Base-by-base conservation (phyloP, 2,888 invertebrate genomes). In the Cryptocephalus primarius region DNA sequence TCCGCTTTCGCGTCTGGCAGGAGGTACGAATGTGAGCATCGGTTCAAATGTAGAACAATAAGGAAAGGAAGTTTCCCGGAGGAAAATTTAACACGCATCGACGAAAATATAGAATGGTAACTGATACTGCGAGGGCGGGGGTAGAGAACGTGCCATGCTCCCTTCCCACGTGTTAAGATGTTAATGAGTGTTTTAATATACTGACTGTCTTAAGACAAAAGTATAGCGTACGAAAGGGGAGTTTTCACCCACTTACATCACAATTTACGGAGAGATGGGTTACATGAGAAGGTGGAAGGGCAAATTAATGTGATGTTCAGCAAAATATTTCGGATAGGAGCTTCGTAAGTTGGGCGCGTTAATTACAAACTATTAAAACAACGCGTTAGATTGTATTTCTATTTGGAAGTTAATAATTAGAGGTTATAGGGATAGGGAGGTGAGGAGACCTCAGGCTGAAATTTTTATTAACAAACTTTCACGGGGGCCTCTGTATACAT, bases 131-230 rank as follows among this genome's bases (percentile, higher is more conserved):
- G 36, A 22, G 6, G 22, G 6, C 6, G 22, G 22, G 22, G 22
- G 22, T 22, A 22, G 6, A 6, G 22, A 22, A 22, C 6, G 22
- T 22, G 56, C 52, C 55, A 55, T 55, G 36, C 51, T 51, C 56
- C 62, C 62, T 55, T 59, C 59, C 58, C 59, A 58, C 60, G 61
- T 62, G 62, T 63, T 62, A 59, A 58, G 60, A 58, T 58, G 55
- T 61, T 63, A 63, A 63, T 61, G 62, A 64, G 52, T 46, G 46
- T 47, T 51, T 48, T 51, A 45, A 9, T 41, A 41, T 41, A 41
- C 11, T 2, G 10, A 32, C 9, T 9, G 42, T 42, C 42, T 31
- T 22, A 42, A 42, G 43, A 50, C 47, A 49, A 46, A 42, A 45
- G 46, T 47, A 33, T 33, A 9, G 13, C 43, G 46, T 32, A 42